These are phyloP conservation scores for Cromileptes altivelis DNA, from an alignment of 2,113 vertebrate genomes.

Conservation along the genomic window DNA sequence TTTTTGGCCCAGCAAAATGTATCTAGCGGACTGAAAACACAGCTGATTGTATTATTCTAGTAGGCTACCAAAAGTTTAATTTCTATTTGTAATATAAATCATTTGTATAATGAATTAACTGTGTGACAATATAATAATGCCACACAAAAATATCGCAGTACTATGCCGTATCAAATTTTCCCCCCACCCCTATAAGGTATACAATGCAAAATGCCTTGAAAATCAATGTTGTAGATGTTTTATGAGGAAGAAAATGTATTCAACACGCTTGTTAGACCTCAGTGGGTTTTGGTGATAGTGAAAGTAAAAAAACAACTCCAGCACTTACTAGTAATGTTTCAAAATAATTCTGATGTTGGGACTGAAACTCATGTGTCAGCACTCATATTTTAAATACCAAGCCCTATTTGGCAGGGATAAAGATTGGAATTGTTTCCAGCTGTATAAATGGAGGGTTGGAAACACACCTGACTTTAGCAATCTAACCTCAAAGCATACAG, in stretches of 20 bases:
- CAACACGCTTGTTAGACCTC: not conserved
- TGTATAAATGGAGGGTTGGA: not conserved
- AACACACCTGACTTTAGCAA: not conserved
- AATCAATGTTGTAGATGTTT: not conserved
- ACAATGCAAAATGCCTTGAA: not conserved
- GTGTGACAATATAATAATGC: too few relatives aligned
- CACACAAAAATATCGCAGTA: too few relatives aligned
- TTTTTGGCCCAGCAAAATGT: too few relatives aligned
- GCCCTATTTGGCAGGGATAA: not conserved
- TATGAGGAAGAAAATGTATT: not conserved
- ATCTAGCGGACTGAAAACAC: too few relatives aligned
- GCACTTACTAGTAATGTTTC: too few relatives aligned
- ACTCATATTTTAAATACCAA: not conserved
- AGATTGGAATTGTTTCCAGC: not conserved
- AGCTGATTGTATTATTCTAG: too few relatives aligned
- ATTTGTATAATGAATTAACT: too few relatives aligned
- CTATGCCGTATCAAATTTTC: too few relatives aligned
- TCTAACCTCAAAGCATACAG: not conserved
- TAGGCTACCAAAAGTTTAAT: too few relatives aligned
- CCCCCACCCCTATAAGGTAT: too few relatives aligned
- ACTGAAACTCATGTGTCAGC: slow-evolving; percentile 1
- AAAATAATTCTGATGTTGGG: not conserved
- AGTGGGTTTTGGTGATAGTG: not conserved
- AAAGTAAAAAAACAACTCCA: not conserved
- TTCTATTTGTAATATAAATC: too few relatives aligned